phyloP scores from a whole-genome alignment of 2,797 vertebrate genomes.

The Bovichtus variegatus region DNA sequence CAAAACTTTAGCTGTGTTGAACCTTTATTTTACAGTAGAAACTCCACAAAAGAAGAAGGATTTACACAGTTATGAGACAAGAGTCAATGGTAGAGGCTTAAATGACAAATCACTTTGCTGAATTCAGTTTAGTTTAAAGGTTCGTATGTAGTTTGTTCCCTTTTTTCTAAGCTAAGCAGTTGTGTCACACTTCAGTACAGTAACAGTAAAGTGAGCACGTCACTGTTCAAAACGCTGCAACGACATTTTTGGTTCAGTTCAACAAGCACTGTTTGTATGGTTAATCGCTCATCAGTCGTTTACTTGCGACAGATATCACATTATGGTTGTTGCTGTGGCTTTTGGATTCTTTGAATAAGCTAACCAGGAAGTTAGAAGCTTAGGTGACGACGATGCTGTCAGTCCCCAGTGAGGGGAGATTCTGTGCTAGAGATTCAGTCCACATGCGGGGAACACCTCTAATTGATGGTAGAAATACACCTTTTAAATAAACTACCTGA shows the following conservation, averaged over 20 bases:
- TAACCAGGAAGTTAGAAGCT: not conserved
- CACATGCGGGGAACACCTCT: not conserved
- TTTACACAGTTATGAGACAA: not conserved
- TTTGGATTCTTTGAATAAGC: not conserved
- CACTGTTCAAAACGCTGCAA: not conserved
- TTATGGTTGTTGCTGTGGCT: not conserved
- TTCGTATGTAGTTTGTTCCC: not conserved
- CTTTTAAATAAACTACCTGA: not conserved
- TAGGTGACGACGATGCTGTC: not conserved
- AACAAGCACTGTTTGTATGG: not conserved
- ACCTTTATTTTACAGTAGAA: conserved; percentile 9
- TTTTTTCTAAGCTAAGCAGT: not conserved
- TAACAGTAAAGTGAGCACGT: not conserved
- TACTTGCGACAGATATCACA: not conserved
- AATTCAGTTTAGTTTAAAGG: not conserved
- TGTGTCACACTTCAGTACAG: not conserved
- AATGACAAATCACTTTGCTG: not conserved
- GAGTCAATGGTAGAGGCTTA: not conserved
- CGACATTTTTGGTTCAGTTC: not conserved
- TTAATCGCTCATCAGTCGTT: not conserved
- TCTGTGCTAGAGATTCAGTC: not conserved
- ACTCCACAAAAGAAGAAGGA: not conserved
- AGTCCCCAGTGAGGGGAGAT: not conserved
- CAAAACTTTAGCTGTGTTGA: not conserved
- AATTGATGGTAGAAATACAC: not conserved